A percentile compares a stretch with the other conserved stretches of the same genome.
Conservation (phyloP, 2,797 vertebrate genomes). For the Hylomyscus alleni region DNA sequence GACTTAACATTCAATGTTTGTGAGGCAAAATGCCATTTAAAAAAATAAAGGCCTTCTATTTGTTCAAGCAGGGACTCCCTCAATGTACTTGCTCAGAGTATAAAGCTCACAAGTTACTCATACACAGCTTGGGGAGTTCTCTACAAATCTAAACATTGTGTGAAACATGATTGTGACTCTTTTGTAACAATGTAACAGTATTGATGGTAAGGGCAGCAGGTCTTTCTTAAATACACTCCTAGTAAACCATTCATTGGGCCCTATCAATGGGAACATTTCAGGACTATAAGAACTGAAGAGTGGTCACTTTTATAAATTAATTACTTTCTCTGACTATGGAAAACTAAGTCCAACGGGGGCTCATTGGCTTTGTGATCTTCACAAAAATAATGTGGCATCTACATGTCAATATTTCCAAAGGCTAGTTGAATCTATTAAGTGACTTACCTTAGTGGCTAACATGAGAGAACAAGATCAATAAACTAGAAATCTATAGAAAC, state of each 20-base stretch:
- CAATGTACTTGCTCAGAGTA: background rate
- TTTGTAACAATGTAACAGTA: background rate
- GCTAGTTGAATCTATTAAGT: background rate
- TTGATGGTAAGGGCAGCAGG: background rate
- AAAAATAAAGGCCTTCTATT: background rate
- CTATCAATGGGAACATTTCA: background rate
- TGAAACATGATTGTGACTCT: background rate
- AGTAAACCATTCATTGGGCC: background rate
- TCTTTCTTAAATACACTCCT: background rate
- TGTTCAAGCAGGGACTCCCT: background rate
- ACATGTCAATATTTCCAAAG: background rate
- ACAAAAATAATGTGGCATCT: background rate
- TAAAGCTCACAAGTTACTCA: background rate
- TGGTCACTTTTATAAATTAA: background rate
- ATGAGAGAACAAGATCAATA: background rate
- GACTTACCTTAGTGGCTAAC: background rate
- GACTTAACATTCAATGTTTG: background rate
- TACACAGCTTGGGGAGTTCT: background rate
- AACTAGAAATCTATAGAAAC: background rate
- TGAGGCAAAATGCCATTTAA: background rate
- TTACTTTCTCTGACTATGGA: background rate
- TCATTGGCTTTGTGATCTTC: background rate
- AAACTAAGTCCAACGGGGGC: slow-evolving; percentile 1
- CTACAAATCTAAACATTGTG: background rate
- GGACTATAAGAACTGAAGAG: background rate